phyloP scores from a whole-genome alignment of 2,888 invertebrate species.

The Noctua comes region DNA sequence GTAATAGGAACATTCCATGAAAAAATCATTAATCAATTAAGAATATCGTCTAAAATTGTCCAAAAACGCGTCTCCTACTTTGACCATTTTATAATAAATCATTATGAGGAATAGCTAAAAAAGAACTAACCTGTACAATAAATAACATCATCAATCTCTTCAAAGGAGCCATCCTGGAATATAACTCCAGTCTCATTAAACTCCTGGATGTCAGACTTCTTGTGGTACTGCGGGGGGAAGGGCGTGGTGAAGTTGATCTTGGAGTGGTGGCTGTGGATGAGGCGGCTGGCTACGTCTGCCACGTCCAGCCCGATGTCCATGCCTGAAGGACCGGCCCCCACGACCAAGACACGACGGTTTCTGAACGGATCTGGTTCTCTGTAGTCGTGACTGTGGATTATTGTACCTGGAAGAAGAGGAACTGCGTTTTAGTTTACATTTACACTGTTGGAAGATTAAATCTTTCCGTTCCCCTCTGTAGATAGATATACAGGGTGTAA shows the following conservation, averaged over 20 bases:
- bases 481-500: not conserved
- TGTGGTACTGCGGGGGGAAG: constrained; percentile 86
- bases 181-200: constrained; percentile 87
- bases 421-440: not conserved
- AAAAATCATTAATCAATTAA: not conserved
- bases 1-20: not conserved
- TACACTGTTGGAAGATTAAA: not conserved
- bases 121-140: constrained; percentile 92
- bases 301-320: constrained; percentile 93
- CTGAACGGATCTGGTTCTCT: constrained; percentile 91
- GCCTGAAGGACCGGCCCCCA: constrained; percentile 94
- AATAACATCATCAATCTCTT: constrained; percentile 92
- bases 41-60: not conserved
- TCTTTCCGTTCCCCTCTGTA: not conserved
- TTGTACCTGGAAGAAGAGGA: constrained; percentile 83
- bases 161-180: constrained; percentile 91
- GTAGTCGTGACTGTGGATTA: constrained; percentile 94
- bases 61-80: not conserved
- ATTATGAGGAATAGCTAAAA: not conserved
- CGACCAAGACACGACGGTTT: constrained; percentile 91
- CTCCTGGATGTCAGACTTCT: constrained; percentile 88
- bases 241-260: constrained; percentile 79
- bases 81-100: not conserved
- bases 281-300: constrained; percentile 79
- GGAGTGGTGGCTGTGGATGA: constrained; percentile 90